Base-by-base conservation (phyloP, 2,888 invertebrate species). In the Proisotoma minuta region DNA sequence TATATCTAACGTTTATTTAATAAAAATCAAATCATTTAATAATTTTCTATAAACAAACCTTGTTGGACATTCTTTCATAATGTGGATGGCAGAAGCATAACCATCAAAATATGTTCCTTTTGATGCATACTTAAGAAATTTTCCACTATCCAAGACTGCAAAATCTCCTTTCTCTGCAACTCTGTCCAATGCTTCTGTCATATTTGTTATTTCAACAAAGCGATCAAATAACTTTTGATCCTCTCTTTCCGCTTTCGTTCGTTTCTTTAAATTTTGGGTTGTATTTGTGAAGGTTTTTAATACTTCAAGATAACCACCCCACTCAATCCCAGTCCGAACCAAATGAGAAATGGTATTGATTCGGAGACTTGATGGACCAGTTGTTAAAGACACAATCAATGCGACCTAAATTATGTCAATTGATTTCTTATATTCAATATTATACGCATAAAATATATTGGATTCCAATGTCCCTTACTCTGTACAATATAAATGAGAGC, bases 121-220 rank as follows among this genome's bases (percentile, higher is more conserved):
- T 12, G 66, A 60, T 3, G 64, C 62, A 59, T 73, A 73, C 4
- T 48, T 34, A 10, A 73, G 49, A 47, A 59, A 64, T 48, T 73
- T 73, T n/a, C 68, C 66, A 57, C 70, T 71, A 52, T 73, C 72
- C 62, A 73, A 49, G 26, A 68, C 70, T 3, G 73, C 73, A 69
- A 70, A 73, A 50, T 73, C 71, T 1, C 64, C 73, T 28, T 68
- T 63, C 3, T 57, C 57, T 3, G 71, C 70, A 0, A 73, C 68
- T 26, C 69, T 49, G n/a, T 73, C 72, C 52, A 73, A 57, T 15
- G 73, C 73, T 29, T 54, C 60, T 0, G 64, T 43, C 43, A 43
- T 34, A 34, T 34, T 34, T 10, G 54, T 54, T 28, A 54, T 39
- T 34, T 54, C 54, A 12, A 40, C 52, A 39, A 71, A 71, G 18